A percentile compares a stretch with the other conserved stretches of the same genome.
Conservation (phyloP, 1,140 invertebrate species). For the Drosophila carrolli region DNA sequence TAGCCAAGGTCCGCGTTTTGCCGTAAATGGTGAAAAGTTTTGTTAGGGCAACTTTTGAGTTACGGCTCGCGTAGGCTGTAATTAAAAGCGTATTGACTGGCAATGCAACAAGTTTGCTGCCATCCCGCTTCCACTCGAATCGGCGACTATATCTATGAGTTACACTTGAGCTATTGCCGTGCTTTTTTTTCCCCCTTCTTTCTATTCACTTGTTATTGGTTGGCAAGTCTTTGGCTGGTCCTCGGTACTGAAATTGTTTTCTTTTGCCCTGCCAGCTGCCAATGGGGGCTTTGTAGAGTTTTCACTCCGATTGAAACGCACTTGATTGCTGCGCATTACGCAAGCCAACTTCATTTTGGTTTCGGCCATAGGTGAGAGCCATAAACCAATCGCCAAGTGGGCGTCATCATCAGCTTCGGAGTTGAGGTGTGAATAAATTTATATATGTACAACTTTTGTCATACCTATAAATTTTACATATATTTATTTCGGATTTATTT, state of each 20-base stretch:
- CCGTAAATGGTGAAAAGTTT: slow-evolving; percentile 77
- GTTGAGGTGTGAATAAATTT: slow-evolving; percentile 77
- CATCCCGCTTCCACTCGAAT: slow-evolving; percentile 62
- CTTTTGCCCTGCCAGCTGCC: slow-evolving; percentile 42
- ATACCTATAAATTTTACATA: slow-evolving; percentile 8
- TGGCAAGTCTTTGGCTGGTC: slow-evolving; percentile 27
- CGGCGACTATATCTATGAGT: slow-evolving; percentile 25
- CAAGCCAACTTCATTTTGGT: slow-evolving; percentile 76
- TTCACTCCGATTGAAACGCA: slow-evolving; percentile 20
- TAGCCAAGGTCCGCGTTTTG: slow-evolving; percentile 67
- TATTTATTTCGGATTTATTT: not conserved
- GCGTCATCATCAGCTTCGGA: slow-evolving; percentile 67
- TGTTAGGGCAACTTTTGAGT: slow-evolving; percentile 74
- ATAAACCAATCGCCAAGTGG: slow-evolving; percentile 70
- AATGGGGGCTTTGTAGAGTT: slow-evolving; percentile 56
- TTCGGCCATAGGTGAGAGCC: slow-evolving; percentile 49
- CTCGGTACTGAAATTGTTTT: slow-evolving; percentile 43
- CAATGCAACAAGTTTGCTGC: slow-evolving; percentile 56
- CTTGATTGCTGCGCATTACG: slow-evolving; percentile 73
- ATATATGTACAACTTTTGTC: slow-evolving; percentile 44
- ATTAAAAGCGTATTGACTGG: slow-evolving; percentile 81
- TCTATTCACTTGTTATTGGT: slow-evolving; percentile 74
- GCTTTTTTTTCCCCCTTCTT: slow-evolving; percentile 32
- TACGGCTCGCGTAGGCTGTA: slow-evolving; percentile 62
- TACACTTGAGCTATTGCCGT: slow-evolving; percentile 18